These are phyloP conservation scores for Porites cylindrica DNA, from an alignment of 92 coral and sea anemone species.

Conservation along the genomic window DNA sequence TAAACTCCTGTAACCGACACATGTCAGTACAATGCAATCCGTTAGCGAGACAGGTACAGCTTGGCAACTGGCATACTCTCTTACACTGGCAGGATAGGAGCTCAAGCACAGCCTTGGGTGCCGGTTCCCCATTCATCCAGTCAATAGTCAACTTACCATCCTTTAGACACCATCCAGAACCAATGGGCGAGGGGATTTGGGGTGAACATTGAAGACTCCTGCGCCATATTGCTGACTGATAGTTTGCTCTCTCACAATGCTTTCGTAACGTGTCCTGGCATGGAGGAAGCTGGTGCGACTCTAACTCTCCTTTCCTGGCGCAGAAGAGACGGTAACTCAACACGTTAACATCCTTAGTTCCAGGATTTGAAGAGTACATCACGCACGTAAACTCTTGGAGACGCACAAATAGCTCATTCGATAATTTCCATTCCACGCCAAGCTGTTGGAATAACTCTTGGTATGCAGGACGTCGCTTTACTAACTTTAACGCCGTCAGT, in stretches of 20 bases:
- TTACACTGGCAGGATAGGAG: background rate
- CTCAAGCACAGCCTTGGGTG: no score
- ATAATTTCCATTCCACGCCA: slow-evolving; percentile 28
- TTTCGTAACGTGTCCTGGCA: no score
- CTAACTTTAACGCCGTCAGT: slow-evolving; percentile 34
- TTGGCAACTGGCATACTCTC: background rate
- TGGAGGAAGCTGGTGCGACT: no score
- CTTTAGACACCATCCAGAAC: background rate
- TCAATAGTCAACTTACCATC: background rate
- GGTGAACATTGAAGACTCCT: no score
- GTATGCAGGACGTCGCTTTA: background rate
- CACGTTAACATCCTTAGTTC: slow-evolving; percentile 9
- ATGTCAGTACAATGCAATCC: background rate
- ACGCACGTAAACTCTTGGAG: slow-evolving; percentile 2
- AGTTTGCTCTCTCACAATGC: no score
- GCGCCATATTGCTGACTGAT: background rate
- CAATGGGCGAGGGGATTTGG: background rate
- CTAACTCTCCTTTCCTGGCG: background rate
- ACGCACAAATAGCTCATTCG: slow-evolving; percentile 7
- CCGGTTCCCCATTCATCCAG: no score
- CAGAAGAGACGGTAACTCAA: slow-evolving; percentile 19
- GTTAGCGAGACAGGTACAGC: background rate
- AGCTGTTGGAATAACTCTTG: slow-evolving; percentile 15
- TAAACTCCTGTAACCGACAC: slow-evolving; percentile 8
- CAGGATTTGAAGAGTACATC: slow-evolving; percentile 14